Evolutionary conservation across 2,888 invertebrate genomes (phyloP), one percentile per base, ranked within the genome.

Genomic region (Callyntrura sp.): DNA sequence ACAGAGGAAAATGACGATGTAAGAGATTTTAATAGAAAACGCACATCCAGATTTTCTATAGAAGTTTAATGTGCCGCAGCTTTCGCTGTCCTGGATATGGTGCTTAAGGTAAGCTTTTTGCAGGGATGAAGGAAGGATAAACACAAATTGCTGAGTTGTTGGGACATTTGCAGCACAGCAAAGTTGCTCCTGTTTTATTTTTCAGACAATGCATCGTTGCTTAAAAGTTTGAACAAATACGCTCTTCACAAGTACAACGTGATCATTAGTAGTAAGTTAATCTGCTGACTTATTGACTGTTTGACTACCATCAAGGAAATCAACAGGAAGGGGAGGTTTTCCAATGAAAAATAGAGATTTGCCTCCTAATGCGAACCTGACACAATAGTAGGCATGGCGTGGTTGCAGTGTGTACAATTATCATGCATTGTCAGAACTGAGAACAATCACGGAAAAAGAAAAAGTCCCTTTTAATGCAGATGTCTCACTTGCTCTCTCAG

Each of bases 241-340:
- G 6, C 35, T 55, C 57, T 79, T 55, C n/a, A 79, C 57, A 25
- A 14, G 78, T 17, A 79, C 55, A 79, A 82, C 23, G 25, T 62
- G 68, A 68, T 83, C 83, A 65, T 83, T 83, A 68, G 68, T 83
- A 68, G 68, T 48, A 65, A 48, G 43, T 48, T 68, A 48, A n/a
- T 83, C 68, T 48, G 48, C 68, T 68, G 88, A 88, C 88, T 88
- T 88, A 82, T 88, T 81, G 88, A 68, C 81, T 87, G 55, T 55
- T 81, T 81, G 70, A 68, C 81, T 81, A 28, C 9, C 0, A 45
- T 83, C 48, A 25, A 57, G 57, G 68, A 83, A 68, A 48, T 68
- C n/a, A 51, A 68, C 60, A 68, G 65, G 65, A 83, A 83, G 68
- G 45, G 83, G 17, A 83, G 83, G 28, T 87, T 82, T 82, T 81